These are phyloP conservation scores for Atta texana DNA, from an alignment of 1,140 invertebrate genomes.

Conservation along the genomic window DNA sequence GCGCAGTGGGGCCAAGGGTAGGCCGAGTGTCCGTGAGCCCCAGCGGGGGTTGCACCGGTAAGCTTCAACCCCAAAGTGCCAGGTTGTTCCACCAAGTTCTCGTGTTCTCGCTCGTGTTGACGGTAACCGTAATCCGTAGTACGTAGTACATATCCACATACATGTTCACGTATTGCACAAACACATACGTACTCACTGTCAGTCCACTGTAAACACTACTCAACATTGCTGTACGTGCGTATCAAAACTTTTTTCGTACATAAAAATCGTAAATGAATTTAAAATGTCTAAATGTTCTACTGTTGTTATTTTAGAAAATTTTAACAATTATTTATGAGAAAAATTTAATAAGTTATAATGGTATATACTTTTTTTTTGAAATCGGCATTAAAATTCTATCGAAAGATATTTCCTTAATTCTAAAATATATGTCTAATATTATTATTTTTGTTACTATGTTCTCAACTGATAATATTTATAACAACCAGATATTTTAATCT, in stretches of 20 bases:
- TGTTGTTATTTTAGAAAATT: neutral
- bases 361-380: neutral
- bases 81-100: slow-evolving; percentile 83
- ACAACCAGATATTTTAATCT: neutral
- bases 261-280: neutral
- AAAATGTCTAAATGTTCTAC: neutral
- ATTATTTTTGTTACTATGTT: neutral
- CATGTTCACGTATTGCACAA: slow-evolving; percentile 50
- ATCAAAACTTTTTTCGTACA: neutral
- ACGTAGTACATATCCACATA: slow-evolving; percentile 80
- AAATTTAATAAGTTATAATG: neutral
- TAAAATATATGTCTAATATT: neutral
- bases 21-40: slow-evolving; percentile 85
- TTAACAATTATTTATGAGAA: neutral
- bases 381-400: neutral
- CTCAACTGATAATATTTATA: neutral
- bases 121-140: slow-evolving; percentile 83
- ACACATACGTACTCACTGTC: slow-evolving; percentile 2
- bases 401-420: neutral
- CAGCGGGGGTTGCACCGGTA: slow-evolving; percentile 86
- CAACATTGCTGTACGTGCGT: neutral
- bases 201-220: slow-evolving; percentile 31
- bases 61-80: slow-evolving; percentile 85
- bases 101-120: slow-evolving; percentile 80
- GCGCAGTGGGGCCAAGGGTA: slow-evolving; percentile 85